Base-by-base conservation (phyloP, 2,888 invertebrate genomes). In the Callyntrura guangdongensis region DNA sequence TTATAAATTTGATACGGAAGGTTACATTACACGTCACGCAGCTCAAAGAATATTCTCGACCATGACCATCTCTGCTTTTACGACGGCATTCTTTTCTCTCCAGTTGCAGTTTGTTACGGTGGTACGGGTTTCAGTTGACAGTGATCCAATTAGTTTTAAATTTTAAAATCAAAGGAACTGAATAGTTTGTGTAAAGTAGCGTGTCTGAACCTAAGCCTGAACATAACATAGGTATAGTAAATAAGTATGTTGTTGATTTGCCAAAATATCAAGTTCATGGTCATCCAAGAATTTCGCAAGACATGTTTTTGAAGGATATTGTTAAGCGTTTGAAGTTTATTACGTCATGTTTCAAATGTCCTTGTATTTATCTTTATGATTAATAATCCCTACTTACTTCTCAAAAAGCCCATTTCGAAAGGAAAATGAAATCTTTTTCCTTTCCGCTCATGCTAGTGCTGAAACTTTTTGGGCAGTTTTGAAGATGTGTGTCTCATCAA, bases 211-310 rank as follows among this genome's bases (percentile, higher is more conserved):
- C 77, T 11, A 25, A 6, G n/a, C 0, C 1, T 25, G 77, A 79
- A 36, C 36, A n/a, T n/a, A n/a, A n/a, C n/a, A n/a, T 36, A 6
- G 2, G 36, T 36, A 36, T 36, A 36, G 2, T 4, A 36, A 36
- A 79, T 79, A 14, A 4, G 27, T 25, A n/a, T 36, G 47, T 77
- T 77, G 22, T 53, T 74, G 47, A 74, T 59, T 17, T 61, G 47
- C 86, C 74, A 61, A 74, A 74, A 59, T 25, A 36, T 72, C 86
- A 86, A 47, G 86, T 86, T 86, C 86, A 86, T 36, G 85, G 74
- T 17, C 85, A 45, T 53, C 25, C 36, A 11, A 36, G 36, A 6
- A 6, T 36, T 36, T 36, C 6, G 36, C 36, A 6, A 36, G 6
- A 36, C 36, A 36, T 36, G 36, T 36, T 6, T 36, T 4, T 36